phyloP scores from a whole-genome alignment of 2,888 invertebrate genomes.

The Oscheius sp. region DNA sequence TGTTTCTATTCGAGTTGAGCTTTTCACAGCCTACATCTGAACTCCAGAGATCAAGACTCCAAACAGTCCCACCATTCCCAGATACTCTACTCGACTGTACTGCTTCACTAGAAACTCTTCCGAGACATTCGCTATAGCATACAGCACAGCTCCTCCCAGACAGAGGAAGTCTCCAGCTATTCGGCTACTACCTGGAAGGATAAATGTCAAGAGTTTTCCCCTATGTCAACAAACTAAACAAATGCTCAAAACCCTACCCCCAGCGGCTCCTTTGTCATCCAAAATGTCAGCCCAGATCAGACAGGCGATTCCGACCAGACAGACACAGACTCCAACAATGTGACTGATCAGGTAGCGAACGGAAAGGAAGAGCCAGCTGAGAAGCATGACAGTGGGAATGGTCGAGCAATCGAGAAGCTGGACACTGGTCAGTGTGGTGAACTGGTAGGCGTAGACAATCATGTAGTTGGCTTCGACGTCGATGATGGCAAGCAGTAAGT shows the following conservation, averaged over 20 bases:
- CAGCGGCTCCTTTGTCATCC: slow-evolving; percentile 68
- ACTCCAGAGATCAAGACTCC: slow-evolving; percentile 84
- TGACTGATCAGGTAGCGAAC: slow-evolving; percentile 78
- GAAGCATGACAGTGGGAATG: slow-evolving; percentile 84
- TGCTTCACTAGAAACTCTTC: slow-evolving; percentile 87
- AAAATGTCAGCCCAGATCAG: slow-evolving; percentile 87
- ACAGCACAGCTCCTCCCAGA: slow-evolving; percentile 80
- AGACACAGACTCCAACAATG: slow-evolving; percentile 79
- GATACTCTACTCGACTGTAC: slow-evolving; percentile 83
- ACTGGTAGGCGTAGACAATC: slow-evolving; percentile 84
- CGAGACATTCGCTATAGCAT: slow-evolving; percentile 78
- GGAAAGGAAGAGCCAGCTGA: slow-evolving; percentile 84
- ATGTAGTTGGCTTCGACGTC: slow-evolving; percentile 90
- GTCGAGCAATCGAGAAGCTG: slow-evolving; percentile 88
- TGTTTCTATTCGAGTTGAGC: background rate
- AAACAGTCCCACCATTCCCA: slow-evolving; percentile 85
- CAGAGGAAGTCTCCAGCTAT: slow-evolving; percentile 87
- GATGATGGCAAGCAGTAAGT: slow-evolving; percentile 83
- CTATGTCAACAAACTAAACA: background rate
- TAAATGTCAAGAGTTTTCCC: background rate
- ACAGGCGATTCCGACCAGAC: slow-evolving; percentile 85
- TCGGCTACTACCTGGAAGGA: slow-evolving; percentile 82
- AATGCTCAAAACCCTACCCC: slow-evolving; percentile 42
- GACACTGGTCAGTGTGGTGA: slow-evolving; percentile 82
- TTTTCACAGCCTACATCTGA: slow-evolving; percentile 78